phyloP scores from a whole-genome alignment of 2,888 invertebrate species.

The Lasioglossum morio region DNA sequence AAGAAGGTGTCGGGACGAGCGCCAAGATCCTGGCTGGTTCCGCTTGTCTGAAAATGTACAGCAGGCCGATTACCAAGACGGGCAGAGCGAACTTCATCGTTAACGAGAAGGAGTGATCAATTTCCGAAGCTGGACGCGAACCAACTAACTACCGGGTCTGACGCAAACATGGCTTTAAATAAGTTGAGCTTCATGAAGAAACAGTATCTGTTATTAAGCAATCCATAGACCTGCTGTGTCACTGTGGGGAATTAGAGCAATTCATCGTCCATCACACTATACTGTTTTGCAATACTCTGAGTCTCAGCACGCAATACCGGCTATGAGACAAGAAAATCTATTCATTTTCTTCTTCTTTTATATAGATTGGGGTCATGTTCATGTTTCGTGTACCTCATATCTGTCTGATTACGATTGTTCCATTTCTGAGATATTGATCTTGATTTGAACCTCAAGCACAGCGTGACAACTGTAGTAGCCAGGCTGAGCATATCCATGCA shows the following conservation, averaged over 20 bases:
- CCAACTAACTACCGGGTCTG: neutral
- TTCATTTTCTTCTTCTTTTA: no score
- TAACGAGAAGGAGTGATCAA: neutral
- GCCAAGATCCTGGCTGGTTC: conserved; percentile 83
- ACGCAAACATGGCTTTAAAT: neutral
- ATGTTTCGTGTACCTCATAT: neutral
- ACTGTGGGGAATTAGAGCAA: neutral
- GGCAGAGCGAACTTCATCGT: conserved; percentile 12
- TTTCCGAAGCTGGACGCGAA: accelerated
- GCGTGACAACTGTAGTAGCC: no score
- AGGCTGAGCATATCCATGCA: no score
- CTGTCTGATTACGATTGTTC: neutral
- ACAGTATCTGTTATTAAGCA: neutral
- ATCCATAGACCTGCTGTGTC: neutral
- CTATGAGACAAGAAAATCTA: neutral
- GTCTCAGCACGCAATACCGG: neutral
- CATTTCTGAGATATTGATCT: neutral
- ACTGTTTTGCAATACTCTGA: neutral
- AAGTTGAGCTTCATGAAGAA: neutral
- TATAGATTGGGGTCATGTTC: no score
- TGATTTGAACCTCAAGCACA: no score
- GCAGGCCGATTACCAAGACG: neutral
- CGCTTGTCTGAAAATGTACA: neutral
- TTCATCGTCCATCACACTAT: neutral
- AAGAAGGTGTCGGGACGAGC: conserved; percentile 84